Conservation (phyloP, 2,113 vertebrate species). For the Trachemys scripta region DNA sequence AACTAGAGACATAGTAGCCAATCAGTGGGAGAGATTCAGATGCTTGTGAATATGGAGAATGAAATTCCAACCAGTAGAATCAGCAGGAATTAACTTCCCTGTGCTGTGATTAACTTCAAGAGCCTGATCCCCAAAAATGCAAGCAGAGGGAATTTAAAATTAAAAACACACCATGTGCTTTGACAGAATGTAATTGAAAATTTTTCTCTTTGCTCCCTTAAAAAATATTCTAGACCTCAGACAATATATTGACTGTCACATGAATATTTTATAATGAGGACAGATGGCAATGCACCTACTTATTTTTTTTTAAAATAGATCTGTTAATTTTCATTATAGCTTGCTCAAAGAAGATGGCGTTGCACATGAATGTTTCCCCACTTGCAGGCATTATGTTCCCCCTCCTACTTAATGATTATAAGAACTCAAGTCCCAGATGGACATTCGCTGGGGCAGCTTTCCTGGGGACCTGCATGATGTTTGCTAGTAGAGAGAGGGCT, state of each 20-base stretch:
- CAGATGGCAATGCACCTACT: neutral
- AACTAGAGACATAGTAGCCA: neutral
- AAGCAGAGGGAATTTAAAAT: neutral
- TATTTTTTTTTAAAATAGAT: neutral
- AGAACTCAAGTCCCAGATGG: neutral
- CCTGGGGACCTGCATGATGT: neutral
- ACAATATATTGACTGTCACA: constrained; percentile 3
- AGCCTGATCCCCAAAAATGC: neutral
- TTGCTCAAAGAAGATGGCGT: neutral
- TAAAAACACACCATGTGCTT: neutral
- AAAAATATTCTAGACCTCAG: neutral
- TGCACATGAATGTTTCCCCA: neutral
- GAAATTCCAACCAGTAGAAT: neutral
- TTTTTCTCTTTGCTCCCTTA: neutral
- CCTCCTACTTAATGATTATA: neutral
- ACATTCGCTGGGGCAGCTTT: neutral
- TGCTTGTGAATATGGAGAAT: neutral
- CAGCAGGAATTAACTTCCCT: neutral
- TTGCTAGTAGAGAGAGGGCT: neutral
- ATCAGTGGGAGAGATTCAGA: neutral
- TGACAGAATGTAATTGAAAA: neutral
- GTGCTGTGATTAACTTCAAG: neutral
- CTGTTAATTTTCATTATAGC: neutral
- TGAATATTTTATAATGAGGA: constrained; percentile 20
- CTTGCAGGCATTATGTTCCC: neutral